Conservation (phyloP, 2,797 vertebrate genomes). For the Melanotaenia trifasciata region DNA sequence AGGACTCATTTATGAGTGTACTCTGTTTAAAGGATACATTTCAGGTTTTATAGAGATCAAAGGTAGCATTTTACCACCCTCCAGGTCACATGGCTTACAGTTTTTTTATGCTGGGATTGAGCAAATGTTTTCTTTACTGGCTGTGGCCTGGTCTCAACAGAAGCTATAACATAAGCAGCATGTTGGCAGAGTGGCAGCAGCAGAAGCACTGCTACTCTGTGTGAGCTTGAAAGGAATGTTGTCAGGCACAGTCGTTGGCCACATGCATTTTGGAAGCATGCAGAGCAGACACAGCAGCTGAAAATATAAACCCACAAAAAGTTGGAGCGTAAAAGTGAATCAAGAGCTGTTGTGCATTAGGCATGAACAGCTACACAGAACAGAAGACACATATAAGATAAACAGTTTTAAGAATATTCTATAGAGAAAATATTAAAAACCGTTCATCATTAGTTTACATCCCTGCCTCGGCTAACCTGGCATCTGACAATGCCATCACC, state of each 20-base stretch:
- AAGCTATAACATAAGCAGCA: slow-evolving; percentile 1
- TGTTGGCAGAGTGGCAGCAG: neutral
- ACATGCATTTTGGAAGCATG: slow-evolving; percentile 1
- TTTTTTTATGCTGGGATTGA: neutral
- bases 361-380: neutral
- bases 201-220: neutral
- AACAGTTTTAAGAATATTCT: slow-evolving; percentile 12
- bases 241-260: neutral
- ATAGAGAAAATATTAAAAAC: neutral
- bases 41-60: neutral
- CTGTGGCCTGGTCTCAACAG: neutral
- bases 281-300: neutral
- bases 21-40: slow-evolving; percentile 1
- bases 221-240: slow-evolving; percentile 1
- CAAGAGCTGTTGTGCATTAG: neutral
- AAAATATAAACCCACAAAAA: neutral
- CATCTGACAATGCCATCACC: neutral
- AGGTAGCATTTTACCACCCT: neutral
- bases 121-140: neutral
- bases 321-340: neutral
- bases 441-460: neutral
- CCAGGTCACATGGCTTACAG: neutral
- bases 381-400: neutral
- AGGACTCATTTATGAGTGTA: neutral
- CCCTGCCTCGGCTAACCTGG: neutral